phyloP scores from a whole-genome alignment of 2,797 vertebrate species.

The Oreortyx pictus region DNA sequence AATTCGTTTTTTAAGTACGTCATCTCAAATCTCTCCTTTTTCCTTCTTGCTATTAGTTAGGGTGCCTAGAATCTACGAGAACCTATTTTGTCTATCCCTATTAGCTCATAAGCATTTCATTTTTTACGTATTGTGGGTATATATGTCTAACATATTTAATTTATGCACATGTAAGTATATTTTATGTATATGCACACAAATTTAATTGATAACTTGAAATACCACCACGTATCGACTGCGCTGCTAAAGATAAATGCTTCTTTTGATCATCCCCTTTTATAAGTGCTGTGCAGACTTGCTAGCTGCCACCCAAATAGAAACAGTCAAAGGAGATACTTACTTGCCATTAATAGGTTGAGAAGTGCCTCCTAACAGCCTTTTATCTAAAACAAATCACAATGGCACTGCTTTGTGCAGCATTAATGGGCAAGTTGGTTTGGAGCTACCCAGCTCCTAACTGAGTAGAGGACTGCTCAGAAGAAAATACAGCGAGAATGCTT shows the following conservation, averaged over 20 bases:
- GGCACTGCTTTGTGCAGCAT: not conserved
- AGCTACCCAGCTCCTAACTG: not conserved
- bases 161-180: not conserved
- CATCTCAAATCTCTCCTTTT: not conserved
- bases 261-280: not conserved
- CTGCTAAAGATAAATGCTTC: not conserved
- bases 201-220: not conserved
- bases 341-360: accelerated
- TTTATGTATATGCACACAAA: not conserved
- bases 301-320: not conserved
- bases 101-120: not conserved
- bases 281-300: not conserved
- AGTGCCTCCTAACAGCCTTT: not conserved
- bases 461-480: not conserved
- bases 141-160: not conserved
- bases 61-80: not conserved
- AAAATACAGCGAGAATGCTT: accelerated
- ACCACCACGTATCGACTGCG: not conserved
- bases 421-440: not conserved
- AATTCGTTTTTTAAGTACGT: not conserved
- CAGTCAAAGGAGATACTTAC: not conserved
- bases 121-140: not conserved
- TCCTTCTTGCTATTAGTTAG: not conserved
- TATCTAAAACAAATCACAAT: not conserved
- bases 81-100: not conserved